Evolutionary conservation across 1,140 invertebrate species (phyloP).

Genomic region (Apolygus lucorum): DNA sequence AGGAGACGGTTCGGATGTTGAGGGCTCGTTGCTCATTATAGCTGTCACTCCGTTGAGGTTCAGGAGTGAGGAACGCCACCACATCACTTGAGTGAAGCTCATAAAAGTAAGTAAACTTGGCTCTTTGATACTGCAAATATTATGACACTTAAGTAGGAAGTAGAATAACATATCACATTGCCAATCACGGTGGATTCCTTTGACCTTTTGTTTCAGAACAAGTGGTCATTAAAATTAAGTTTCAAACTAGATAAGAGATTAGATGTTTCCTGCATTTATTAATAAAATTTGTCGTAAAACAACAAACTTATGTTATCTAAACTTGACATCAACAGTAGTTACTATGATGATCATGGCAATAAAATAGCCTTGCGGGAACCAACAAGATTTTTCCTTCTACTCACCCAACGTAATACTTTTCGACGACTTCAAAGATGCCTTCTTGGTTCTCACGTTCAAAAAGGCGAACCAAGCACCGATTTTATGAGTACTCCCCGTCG

Average conservation of each 20-base stretch:
- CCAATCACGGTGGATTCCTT: background rate
- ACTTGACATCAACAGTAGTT: too few relatives aligned
- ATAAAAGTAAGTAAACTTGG: conserved; percentile 25
- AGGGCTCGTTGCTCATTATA: too few relatives aligned
- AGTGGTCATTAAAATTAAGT: too few relatives aligned
- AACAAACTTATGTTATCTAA: background rate
- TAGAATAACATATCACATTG: background rate
- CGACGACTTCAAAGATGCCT: conserved; percentile 41
- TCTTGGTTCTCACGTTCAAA: conserved; percentile 39
- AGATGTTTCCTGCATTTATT: too few relatives aligned
- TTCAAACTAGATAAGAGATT: too few relatives aligned
- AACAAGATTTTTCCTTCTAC: too few relatives aligned
- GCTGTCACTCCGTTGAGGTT: too few relatives aligned
- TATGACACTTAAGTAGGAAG: background rate
- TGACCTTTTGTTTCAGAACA: background rate
- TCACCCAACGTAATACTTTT: conserved; percentile 43
- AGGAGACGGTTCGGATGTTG: too few relatives aligned
- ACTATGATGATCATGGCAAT: too few relatives aligned
- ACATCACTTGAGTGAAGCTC: too few relatives aligned
- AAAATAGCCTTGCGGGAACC: too few relatives aligned
- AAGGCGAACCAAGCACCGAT: conserved; percentile 44
- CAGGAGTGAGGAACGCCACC: too few relatives aligned
- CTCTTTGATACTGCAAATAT: background rate
- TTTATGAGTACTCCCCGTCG: conserved; percentile 39
- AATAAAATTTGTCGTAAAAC: background rate